phyloP scores from a whole-genome alignment of 2,797 vertebrate species.

The Microctenopoma lineatum region DNA sequence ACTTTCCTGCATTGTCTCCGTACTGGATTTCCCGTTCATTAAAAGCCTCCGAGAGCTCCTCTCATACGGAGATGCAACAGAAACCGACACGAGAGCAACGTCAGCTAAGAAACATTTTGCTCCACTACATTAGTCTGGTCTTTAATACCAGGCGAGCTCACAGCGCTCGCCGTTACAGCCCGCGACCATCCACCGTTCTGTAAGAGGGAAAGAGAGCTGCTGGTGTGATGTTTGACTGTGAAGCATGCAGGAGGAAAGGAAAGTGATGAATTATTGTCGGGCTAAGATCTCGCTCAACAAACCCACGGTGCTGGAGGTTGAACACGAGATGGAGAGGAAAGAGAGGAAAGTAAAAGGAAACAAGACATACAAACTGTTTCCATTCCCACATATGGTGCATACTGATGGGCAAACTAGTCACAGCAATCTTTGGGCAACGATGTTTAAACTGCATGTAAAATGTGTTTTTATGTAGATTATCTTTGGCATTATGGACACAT shows the following conservation, averaged over 20 bases:
- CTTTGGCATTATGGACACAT: too few relatives aligned
- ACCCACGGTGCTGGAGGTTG: constrained; percentile 34
- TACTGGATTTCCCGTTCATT: constrained; percentile 54
- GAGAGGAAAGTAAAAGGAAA: constrained; percentile 17
- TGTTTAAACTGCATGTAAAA: too few relatives aligned
- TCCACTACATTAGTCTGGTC: constrained; percentile 65
- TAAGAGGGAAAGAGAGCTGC: constrained; percentile 29
- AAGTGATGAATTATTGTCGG: constrained; percentile 49
- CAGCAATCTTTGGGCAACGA: too few relatives aligned
- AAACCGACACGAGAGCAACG: constrained; percentile 43
- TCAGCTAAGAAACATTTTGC: constrained; percentile 57
- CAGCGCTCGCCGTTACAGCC: constrained; percentile 39
- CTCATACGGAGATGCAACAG: constrained; percentile 29
- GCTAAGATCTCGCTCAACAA: constrained; percentile 40
- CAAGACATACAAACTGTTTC: not conserved
- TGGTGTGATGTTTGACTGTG: constrained; percentile 52
- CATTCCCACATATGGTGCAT: too few relatives aligned
- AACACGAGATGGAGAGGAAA: constrained; percentile 39
- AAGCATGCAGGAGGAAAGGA: constrained; percentile 34
- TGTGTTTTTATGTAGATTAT: too few relatives aligned
- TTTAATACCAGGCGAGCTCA: constrained; percentile 54
- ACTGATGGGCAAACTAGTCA: too few relatives aligned
- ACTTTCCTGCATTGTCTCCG: constrained; percentile 42
- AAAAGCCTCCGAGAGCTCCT: constrained; percentile 33
- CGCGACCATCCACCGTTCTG: constrained; percentile 50